Percentiles rank a stretch among this genome's conserved stretches.
These are phyloP conservation scores for Cossypha caffra DNA, from an alignment of 2,797 vertebrate genomes.

Conservation along the genomic window DNA sequence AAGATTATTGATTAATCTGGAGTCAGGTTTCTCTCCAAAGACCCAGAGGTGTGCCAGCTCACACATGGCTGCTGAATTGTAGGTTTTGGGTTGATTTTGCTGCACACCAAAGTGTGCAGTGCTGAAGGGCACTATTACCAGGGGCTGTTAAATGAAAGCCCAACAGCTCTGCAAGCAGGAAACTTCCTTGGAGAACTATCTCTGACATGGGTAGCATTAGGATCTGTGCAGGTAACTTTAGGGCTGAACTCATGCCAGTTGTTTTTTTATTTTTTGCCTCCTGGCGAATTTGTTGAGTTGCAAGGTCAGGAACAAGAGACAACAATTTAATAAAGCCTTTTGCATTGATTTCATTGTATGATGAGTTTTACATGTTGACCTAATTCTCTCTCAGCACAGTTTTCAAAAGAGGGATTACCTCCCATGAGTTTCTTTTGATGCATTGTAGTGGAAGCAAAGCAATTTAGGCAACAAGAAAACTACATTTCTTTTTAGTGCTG, in stretches of 20 bases:
- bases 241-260: not conserved
- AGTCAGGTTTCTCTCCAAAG: not conserved
- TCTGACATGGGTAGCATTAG: not conserved
- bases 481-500: not conserved
- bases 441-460: not conserved
- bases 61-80: not conserved
- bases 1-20: not conserved
- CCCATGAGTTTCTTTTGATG: not conserved
- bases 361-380: not conserved
- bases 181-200: not conserved
- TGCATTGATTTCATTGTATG: not conserved
- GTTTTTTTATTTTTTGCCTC: not conserved
- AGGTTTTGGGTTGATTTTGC: not conserved
- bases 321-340: not conserved
- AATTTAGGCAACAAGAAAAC: not conserved
- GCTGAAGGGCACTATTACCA: not conserved
- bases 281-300: not conserved
- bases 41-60: not conserved
- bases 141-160: not conserved
- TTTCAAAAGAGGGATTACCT: not conserved
- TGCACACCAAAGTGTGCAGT: rapidly evolving
- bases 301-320: not conserved
- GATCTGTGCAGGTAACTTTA: not conserved
- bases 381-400: not conserved
- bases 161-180: not conserved